These are phyloP conservation scores for Leptopilina clavipes DNA, from an alignment of 1,140 invertebrate genomes.

Conservation along the genomic window DNA sequence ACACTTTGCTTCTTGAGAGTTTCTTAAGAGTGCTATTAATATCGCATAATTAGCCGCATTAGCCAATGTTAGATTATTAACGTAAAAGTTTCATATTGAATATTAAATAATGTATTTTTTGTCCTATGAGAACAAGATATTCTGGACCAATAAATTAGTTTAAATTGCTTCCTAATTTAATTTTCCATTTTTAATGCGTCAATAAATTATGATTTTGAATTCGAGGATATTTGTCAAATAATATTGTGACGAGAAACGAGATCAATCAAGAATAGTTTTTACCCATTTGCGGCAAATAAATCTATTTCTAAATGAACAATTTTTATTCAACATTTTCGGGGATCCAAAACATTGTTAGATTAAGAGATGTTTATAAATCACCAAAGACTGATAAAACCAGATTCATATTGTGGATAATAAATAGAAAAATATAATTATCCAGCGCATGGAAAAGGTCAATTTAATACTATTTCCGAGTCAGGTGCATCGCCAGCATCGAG, in stretches of 20 bases:
- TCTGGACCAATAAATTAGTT: not conserved
- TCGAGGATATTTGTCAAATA: not conserved
- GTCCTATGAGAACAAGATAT: not conserved
- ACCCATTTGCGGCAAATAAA: too few relatives aligned
- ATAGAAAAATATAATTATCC: not conserved
- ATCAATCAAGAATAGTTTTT: too few relatives aligned
- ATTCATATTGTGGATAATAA: not conserved
- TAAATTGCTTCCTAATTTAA: not conserved
- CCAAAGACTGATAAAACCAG: too few relatives aligned
- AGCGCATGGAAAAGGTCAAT: slow-evolving; percentile 42
- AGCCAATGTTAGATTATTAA: not conserved
- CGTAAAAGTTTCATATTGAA: not conserved
- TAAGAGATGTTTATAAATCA: too few relatives aligned
- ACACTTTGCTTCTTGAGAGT: slow-evolving; percentile 16
- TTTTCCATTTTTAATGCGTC: not conserved
- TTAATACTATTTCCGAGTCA: slow-evolving; percentile 55
- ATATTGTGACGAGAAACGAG: not conserved
- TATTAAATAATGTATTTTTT: not conserved
- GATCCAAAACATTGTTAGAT: too few relatives aligned
- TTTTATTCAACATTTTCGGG: too few relatives aligned
- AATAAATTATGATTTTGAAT: not conserved
- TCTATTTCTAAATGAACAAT: too few relatives aligned
- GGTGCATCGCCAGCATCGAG: slow-evolving; percentile 48
- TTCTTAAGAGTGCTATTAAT: slow-evolving; percentile 20
- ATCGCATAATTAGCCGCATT: slow-evolving; percentile 11